Base-by-base conservation (phyloP, 2,888 invertebrate genomes). In the Reticulitermes lucifugus region DNA sequence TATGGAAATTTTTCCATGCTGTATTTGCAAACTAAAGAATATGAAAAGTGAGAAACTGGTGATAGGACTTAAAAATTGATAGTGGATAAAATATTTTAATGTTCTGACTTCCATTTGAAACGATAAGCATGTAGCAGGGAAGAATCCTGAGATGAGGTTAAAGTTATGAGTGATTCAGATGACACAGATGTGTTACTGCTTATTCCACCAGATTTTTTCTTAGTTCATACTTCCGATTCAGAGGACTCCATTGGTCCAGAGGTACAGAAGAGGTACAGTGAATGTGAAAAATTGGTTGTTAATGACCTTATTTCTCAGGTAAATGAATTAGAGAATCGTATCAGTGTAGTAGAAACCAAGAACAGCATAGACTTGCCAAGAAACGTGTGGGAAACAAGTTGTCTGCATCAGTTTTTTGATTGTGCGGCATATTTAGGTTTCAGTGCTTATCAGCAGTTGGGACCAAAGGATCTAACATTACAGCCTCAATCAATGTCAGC, bases 181-280 rank as follows among this genome's bases (percentile, higher is more conserved):
- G 96, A 96, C 91, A 97, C 96, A 7, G 96, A 97, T 91, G 94
- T 96, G 89, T 92, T 97, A 87, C 91, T 97, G 88, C 91, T 96
- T 88, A 95, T 96, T 90, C 96, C 96, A 86, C 96, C 96, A 22
- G 94, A 96, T 90, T 94, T 95, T 89, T 96, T 94, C 89, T 89
- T 93, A 51, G 92, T 94, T n/a, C 91, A 93, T 87, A 89, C 90
- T n/a, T 92, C 92, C 83, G 88, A 88, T 81, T 86, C 87, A 51
- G 88, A 87, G n/a, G 93, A 93, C 46, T 92, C 93, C 0, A 93
- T 93, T 43, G 91, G 92, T 21, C 88, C 89, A 79, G 88, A 87
- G 6, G 21, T 41, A 6, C 41, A 21, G 73, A n/a, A 77, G 21
- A n/a, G 22, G n/a, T 85, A 35, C 18, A 65, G 22, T 51, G 29